phyloP scores from a whole-genome alignment of 1,140 invertebrate genomes.

The Aethina tumida region DNA sequence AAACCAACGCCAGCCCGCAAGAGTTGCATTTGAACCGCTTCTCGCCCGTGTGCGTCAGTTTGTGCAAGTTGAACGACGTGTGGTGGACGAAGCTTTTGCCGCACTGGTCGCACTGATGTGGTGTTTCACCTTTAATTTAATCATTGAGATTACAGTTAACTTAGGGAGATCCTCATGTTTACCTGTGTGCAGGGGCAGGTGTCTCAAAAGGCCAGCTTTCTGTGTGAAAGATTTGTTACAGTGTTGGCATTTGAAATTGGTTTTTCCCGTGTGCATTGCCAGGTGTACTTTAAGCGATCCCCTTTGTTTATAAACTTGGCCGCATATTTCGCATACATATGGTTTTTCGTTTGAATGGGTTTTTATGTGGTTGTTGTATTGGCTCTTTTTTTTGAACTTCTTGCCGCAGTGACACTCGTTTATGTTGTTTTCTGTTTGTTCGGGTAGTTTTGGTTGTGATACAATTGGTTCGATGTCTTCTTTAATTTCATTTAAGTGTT shows the following conservation, averaged over 20 bases:
- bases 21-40: constrained; percentile 51
- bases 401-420: constrained; percentile 9
- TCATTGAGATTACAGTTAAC: constrained; percentile 2
- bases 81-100: constrained; percentile 60
- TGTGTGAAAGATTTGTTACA: constrained; percentile 70
- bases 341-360: constrained; percentile 37
- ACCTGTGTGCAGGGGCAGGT: constrained; percentile 58
- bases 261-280: constrained; percentile 56
- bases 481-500: too few relatives aligned
- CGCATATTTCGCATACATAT: constrained; percentile 51
- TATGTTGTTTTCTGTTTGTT: too few relatives aligned
- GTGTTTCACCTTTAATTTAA: constrained; percentile 19
- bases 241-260: constrained; percentile 59
- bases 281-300: constrained; percentile 53
- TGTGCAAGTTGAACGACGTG: constrained; percentile 58
- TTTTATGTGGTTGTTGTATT: constrained; percentile 37
- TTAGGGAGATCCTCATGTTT: constrained; percentile 5
- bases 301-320: constrained; percentile 54
- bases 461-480: too few relatives aligned
- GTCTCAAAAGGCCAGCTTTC: constrained; percentile 53
- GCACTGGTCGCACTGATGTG: constrained; percentile 50
- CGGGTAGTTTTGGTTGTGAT: too few relatives aligned
- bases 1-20: constrained; percentile 48
- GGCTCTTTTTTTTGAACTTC: constrained; percentile 11
- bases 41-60: constrained; percentile 49